Evolutionary conservation across 2,888 invertebrate species (phyloP).

Genomic region (Macropis europaea): DNA sequence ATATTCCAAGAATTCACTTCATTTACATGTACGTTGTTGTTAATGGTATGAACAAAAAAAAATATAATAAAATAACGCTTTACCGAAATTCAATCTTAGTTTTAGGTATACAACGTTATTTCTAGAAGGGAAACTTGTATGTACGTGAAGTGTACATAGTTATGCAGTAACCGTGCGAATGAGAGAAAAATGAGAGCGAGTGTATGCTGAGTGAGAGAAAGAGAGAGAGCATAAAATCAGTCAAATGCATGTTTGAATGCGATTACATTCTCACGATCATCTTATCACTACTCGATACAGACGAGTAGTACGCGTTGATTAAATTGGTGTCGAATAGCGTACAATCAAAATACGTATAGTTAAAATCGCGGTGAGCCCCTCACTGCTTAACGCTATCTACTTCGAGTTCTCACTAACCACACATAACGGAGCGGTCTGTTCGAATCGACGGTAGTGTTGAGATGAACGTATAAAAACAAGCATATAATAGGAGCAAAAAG

Average conservation of each 20-base stretch:
- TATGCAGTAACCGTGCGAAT: constrained; percentile 56
- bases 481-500: constrained; percentile 63
- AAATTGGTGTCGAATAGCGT: constrained; percentile 58
- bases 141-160: constrained; percentile 73
- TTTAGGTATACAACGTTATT: constrained; percentile 73
- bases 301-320: constrained; percentile 38
- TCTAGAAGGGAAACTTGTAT: constrained; percentile 72
- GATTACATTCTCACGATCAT: constrained; percentile 65
- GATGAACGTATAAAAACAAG: constrained; percentile 59
- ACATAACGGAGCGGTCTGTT: constrained; percentile 19
- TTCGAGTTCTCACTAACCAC: constrained; percentile 51
- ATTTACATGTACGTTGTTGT: constrained; percentile 77
- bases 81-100: constrained; percentile 75
- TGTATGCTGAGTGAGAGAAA: constrained; percentile 2
- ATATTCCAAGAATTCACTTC: constrained; percentile 77
- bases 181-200: constrained; percentile 11
- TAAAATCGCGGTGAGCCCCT: constrained; percentile 51
- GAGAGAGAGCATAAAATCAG: constrained; percentile 48
- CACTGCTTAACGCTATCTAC: constrained; percentile 33
- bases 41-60: constrained; percentile 69
- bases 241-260: constrained; percentile 64
- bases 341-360: constrained; percentile 59
- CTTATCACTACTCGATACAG: constrained; percentile 62
- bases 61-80: constrained; percentile 75
- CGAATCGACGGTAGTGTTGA: constrained; percentile 60